Percentiles rank a stretch among this genome's conserved stretches.
phyloP scores from a whole-genome alignment of 2,888 invertebrate genomes.

The Sphaerophoria taeniata region DNA sequence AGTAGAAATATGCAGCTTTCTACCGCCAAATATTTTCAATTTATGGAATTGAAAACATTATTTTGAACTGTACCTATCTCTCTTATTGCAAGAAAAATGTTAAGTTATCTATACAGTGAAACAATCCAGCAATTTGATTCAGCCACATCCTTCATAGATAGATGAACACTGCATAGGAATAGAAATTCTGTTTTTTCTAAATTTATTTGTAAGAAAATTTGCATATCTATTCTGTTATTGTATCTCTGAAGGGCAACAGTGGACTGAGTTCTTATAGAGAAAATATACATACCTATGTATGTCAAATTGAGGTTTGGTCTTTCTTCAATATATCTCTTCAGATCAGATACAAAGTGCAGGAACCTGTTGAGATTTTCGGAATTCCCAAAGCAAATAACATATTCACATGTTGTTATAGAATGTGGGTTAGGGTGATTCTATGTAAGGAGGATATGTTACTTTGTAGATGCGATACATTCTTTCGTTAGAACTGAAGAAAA shows the following conservation, averaged over 20 bases:
- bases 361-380: conserved; percentile 82
- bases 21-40: too few species aligned
- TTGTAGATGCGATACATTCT: neutral
- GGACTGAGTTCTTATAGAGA: conserved; percentile 27
- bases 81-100: too few species aligned
- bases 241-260: conserved; percentile 14
- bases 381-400: conserved; percentile 82
- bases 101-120: too few species aligned
- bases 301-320: conserved; percentile 47
- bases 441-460: conserved; percentile 6
- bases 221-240: conserved; percentile 59
- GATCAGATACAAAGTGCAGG: conserved; percentile 79
- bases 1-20: too few species aligned
- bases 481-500: neutral
- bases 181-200: conserved; percentile 47
- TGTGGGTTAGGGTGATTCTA: conserved; percentile 62
- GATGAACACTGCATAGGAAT: conserved; percentile 10
- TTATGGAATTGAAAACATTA: too few species aligned
- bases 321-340: conserved; percentile 52
- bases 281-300: conserved; percentile 18
- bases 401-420: conserved; percentile 79
- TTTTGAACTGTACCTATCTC: too few species aligned
- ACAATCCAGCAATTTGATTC: neutral
- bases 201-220: conserved; percentile 42
- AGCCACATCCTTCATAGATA: neutral